Base-by-base conservation (phyloP, 2,888 invertebrate species). In the Mechanitis messenoides region DNA sequence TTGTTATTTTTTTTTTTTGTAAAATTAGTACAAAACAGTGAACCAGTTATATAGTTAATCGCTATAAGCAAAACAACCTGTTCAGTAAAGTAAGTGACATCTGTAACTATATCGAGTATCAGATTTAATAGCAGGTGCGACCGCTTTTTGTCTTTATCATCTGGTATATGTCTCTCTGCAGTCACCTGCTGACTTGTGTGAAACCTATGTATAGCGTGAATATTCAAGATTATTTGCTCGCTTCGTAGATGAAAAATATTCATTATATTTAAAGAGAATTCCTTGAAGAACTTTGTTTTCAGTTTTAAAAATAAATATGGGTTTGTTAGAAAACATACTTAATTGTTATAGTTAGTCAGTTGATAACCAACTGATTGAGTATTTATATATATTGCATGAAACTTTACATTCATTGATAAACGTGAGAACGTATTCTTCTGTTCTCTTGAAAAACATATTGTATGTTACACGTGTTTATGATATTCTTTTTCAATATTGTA, bases 41-140 rank as follows among this genome's bases (percentile, higher is more conserved):
- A 47, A 20, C 11, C 4, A n/a, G 20, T 28, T 20, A 20, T 20
- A 28, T 47, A 42, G 6, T 20, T 20, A 47, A 31, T 9, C 31
- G 5, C 31, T 50, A 31, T 31, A 50, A 47, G 28, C 47, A 20
- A 50, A 12, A 59, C 61, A 66, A 63, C 59, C 65, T 59, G 57
- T 55, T 53, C 58, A 65, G 69, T 72, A 75, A 71, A 72, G 63
- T 63, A 68, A 68, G 69, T 45, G 64, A 58, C 67, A 68, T 68
- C 50, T 68, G 68, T 67, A 66, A 64, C 56, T 58, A 65, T 68
- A 70, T 68, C 64, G 45, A 59, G 72, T 84, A 69, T 77, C 80
- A 73, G 68, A 78, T 79, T 79, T 74, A 67, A 59, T 65, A 74
- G 79, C 88, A 88, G 85, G 85, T 87, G 87, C 55, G 56, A 58